phyloP scores from a whole-genome alignment of 2,797 vertebrate species.

The Apogon talboti region DNA sequence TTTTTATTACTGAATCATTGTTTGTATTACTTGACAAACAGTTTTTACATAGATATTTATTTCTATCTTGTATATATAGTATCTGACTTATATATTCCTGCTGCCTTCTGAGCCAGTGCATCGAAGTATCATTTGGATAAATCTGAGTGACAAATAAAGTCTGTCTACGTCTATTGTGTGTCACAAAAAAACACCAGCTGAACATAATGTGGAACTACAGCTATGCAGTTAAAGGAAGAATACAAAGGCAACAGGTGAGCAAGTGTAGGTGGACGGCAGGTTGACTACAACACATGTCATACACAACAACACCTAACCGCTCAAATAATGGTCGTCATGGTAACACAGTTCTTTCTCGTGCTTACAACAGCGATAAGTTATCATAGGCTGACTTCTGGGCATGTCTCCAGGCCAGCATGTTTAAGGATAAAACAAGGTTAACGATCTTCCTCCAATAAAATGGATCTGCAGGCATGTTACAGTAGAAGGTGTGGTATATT shows the following conservation, averaged over 20 bases:
- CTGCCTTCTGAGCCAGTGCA: too few species aligned
- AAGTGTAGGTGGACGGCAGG: neutral
- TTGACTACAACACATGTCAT: neutral
- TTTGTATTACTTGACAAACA: too few species aligned
- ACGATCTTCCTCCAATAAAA: neutral
- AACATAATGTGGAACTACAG: too few species aligned
- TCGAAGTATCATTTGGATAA: too few species aligned
- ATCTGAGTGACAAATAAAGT: too few species aligned
- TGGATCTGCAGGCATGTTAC: neutral
- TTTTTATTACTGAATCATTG: too few species aligned
- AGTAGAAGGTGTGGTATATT: neutral
- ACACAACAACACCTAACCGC: constrained; percentile 13
- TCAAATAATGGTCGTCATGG: neutral
- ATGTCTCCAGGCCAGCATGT: constrained; percentile 1
- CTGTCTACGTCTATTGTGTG: too few species aligned
- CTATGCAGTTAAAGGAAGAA: neutral
- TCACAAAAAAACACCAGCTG: too few species aligned
- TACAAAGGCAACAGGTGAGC: neutral
- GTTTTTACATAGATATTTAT: too few species aligned
- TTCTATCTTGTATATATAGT: too few species aligned
- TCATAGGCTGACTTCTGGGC: constrained; percentile 8
- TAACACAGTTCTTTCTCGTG: neutral
- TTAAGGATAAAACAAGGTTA: constrained; percentile 10
- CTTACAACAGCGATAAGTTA: constrained; percentile 24
- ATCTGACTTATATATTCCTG: too few species aligned